These are phyloP conservation scores for Mesopsocus fuscifrons DNA, from an alignment of 2,888 invertebrate species.

Conservation along the genomic window DNA sequence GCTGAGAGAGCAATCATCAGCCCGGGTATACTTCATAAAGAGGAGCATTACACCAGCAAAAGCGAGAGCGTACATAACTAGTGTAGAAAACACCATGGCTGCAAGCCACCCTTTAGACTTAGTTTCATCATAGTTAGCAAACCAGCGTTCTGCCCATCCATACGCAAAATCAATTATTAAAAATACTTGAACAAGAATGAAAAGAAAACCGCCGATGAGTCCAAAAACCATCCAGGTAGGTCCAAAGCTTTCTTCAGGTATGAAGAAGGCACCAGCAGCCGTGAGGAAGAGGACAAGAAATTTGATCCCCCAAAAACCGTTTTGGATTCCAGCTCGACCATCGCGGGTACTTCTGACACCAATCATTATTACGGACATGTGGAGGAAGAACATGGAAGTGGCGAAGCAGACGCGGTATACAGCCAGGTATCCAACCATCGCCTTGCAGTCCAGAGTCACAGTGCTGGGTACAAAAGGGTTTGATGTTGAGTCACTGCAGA, in stretches of 20 bases:
- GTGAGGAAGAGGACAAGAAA: conserved; percentile 78
- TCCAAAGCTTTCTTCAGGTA: conserved; percentile 70
- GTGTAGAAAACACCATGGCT: conserved; percentile 65
- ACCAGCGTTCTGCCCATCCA: conserved; percentile 91
- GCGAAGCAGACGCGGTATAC: conserved; percentile 97
- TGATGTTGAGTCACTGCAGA: conserved; percentile 48
- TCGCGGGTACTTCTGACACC: conserved; percentile 85
- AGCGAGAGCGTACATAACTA: conserved; percentile 60
- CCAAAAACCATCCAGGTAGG: conserved; percentile 95
- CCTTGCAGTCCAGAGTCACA: conserved; percentile 49
- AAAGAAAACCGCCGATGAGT: conserved; percentile 88
- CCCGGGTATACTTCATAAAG: conserved; percentile 74
- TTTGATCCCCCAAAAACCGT: conserved; percentile 98
- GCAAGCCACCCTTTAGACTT: conserved; percentile 76
- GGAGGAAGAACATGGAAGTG: conserved; percentile 74
- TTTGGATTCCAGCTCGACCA: conserved; percentile 84
- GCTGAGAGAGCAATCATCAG: conserved; percentile 61
- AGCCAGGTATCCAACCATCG: conserved; percentile 83
- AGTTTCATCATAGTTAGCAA: conserved; percentile 78
- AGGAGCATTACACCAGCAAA: conserved; percentile 68
- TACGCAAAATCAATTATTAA: conserved; percentile 98
- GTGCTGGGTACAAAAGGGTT: background rate
- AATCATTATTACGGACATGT: conserved; percentile 84
- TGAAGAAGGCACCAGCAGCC: conserved; percentile 90
- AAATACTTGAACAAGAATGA: conserved; percentile 90